Conservation (phyloP, 2,888 invertebrate species). For the Nymphalis c-album region DNA sequence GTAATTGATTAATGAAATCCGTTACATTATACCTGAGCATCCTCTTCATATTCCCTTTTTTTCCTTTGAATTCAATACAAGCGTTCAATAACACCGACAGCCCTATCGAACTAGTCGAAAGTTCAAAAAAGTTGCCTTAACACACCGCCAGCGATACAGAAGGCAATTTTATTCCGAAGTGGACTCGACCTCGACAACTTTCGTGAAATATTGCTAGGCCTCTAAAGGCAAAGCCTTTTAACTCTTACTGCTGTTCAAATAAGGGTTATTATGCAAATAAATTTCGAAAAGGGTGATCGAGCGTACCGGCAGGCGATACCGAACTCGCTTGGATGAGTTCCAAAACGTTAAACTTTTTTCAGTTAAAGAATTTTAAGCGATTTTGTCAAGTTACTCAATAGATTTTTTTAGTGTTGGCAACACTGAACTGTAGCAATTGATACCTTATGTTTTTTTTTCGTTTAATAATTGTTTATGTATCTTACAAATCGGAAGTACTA, state of each 20-base stretch:
- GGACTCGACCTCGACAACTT: constrained; percentile 22
- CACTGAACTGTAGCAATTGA: neutral
- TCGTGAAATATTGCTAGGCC: constrained; percentile 16
- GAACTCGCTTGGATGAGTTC: constrained; percentile 27
- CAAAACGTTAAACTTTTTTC: constrained; percentile 27
- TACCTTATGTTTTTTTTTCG: neutral
- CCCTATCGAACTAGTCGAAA: constrained; percentile 23
- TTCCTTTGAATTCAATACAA: constrained; percentile 15
- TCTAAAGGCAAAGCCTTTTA: constrained; percentile 12
- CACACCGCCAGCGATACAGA: constrained; percentile 30
- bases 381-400: constrained; percentile 12
- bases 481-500: too few relatives aligned
- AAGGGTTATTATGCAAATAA: constrained; percentile 16
- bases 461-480: too few relatives aligned
- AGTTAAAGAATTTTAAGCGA: constrained; percentile 13
- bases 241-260: constrained; percentile 1
- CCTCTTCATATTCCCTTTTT: neutral
- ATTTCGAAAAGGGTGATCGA: constrained; percentile 5
- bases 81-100: constrained; percentile 13
- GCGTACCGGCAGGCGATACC: constrained; percentile 9
- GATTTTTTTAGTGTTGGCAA: constrained; percentile 6
- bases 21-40: neutral
- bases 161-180: constrained; percentile 34
- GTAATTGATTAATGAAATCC: neutral
- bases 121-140: constrained; percentile 31